A percentile compares a stretch with the other conserved stretches of the same genome.
Conservation (phyloP, 2,888 invertebrate genomes). For the Oligia latruncula region DNA sequence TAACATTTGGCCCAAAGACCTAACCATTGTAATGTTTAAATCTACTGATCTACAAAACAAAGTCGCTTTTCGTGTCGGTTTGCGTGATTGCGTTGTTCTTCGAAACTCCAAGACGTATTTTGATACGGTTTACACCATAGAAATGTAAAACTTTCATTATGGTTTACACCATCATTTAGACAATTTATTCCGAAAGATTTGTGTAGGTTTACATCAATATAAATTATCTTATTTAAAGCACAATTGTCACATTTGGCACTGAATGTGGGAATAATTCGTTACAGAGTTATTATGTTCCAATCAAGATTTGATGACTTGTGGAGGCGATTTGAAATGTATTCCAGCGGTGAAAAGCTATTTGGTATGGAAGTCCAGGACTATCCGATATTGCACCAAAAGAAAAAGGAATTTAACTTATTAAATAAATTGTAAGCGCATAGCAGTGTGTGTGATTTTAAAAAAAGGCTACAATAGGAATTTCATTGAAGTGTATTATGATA, state of each 20-base stretch:
- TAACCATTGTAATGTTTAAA: neutral
- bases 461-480: neutral
- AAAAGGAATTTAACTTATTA: slow-evolving; percentile 95
- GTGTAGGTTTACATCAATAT: neutral
- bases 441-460: neutral
- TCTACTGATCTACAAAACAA: neutral
- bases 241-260: neutral
- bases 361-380: slow-evolving; percentile 96
- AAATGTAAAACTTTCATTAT: too few relatives aligned
- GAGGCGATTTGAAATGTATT: slow-evolving; percentile 95
- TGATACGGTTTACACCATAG: too few relatives aligned
- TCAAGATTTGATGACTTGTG: slow-evolving; percentile 95
- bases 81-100: too few relatives aligned
- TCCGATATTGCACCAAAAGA: slow-evolving; percentile 94
- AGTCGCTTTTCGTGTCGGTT: neutral
- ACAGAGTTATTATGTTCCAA: slow-evolving; percentile 93
- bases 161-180: neutral
- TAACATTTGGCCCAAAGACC: neutral
- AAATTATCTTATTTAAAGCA: neutral
- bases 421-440: slow-evolving; percentile 93
- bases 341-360: slow-evolving; percentile 95
- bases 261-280: slow-evolving; percentile 8
- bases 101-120: neutral
- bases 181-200: neutral
- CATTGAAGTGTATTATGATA: neutral